A percentile compares a stretch with the other conserved stretches of the same genome.
phyloP scores from a whole-genome alignment of 1,140 invertebrate species.

The Drosophila sechellia region DNA sequence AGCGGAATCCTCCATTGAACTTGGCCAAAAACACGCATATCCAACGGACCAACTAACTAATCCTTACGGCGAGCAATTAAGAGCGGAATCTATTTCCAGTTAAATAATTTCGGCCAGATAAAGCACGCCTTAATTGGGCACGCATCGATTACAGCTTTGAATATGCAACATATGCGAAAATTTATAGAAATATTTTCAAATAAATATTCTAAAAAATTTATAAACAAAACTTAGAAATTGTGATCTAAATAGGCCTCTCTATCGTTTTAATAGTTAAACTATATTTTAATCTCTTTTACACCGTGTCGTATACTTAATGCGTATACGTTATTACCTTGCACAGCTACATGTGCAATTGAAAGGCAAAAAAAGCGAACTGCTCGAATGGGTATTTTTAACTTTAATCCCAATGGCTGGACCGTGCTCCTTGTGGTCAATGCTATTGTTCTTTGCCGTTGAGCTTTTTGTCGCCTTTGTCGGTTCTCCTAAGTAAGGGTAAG shows the following conservation, averaged over 20 bases:
- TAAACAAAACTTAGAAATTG: too few relatives aligned
- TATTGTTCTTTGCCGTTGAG: background rate
- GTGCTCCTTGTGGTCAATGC: background rate
- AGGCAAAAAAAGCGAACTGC: background rate
- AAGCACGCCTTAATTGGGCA: background rate
- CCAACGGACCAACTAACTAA: background rate
- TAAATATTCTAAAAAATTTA: too few relatives aligned
- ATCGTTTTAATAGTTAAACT: too few relatives aligned
- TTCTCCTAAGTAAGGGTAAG: background rate
- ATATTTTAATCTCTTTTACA: too few relatives aligned
- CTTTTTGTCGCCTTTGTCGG: conserved; percentile 1
- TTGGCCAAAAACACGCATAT: background rate
- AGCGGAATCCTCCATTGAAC: background rate
- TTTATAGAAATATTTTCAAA: too few relatives aligned
- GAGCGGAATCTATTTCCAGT: background rate
- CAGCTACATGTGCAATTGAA: background rate
- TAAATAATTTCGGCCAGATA: background rate
- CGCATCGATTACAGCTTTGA: too few relatives aligned
- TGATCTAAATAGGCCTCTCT: too few relatives aligned
- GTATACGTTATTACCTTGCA: background rate
- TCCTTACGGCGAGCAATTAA: background rate
- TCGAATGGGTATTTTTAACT: background rate
- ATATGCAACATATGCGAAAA: too few relatives aligned
- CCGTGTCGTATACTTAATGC: conserved; percentile 1
- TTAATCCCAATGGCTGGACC: background rate